phyloP scores from a whole-genome alignment of 2,113 vertebrate species.

The Thymallus thymallus region DNA sequence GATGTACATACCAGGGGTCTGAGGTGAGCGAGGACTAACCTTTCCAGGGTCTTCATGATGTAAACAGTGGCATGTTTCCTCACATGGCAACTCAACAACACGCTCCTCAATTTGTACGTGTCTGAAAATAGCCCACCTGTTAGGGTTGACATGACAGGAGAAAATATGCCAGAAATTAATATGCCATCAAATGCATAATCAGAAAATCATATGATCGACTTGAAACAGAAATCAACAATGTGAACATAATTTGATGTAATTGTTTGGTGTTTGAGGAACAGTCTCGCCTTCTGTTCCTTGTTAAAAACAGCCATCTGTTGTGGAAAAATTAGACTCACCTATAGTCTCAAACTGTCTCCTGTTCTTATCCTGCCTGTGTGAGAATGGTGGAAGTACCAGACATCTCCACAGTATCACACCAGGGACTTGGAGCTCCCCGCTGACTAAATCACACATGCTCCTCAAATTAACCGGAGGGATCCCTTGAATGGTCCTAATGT shows the following conservation, averaged over 20 bases:
- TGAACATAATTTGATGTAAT: slow-evolving; percentile 45
- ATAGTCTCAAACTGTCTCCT: background rate
- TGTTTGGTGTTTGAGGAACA: slow-evolving; percentile 34
- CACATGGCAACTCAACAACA: background rate
- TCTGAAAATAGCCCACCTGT: slow-evolving; percentile 25
- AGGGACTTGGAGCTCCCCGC: slow-evolving; percentile 15
- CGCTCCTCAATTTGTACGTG: too few relatives aligned
- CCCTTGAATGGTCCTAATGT: background rate
- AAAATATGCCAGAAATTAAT: slow-evolving; percentile 3
- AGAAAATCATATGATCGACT: slow-evolving; percentile 46
- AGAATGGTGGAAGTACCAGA: slow-evolving; percentile 22
- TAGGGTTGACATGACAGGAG: slow-evolving; percentile 24
- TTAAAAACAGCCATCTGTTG: too few relatives aligned
- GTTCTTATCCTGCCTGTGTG: background rate
- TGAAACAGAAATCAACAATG: slow-evolving; percentile 8
- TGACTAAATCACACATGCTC: slow-evolving; percentile 9
- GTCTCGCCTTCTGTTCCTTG: slow-evolving; percentile 33
- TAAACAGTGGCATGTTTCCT: background rate
- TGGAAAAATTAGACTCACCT: background rate
- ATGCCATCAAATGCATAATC: slow-evolving; percentile 49
- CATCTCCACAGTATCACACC: slow-evolving; percentile 26
- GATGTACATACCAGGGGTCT: too few relatives aligned
- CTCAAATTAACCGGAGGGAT: slow-evolving; percentile 21
- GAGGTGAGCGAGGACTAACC: too few relatives aligned
- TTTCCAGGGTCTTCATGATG: too few relatives aligned